Percentiles rank a stretch among this genome's conserved stretches.
phyloP scores from a whole-genome alignment of 2,797 vertebrate species.

The Kryptopterus vitreolus region DNA sequence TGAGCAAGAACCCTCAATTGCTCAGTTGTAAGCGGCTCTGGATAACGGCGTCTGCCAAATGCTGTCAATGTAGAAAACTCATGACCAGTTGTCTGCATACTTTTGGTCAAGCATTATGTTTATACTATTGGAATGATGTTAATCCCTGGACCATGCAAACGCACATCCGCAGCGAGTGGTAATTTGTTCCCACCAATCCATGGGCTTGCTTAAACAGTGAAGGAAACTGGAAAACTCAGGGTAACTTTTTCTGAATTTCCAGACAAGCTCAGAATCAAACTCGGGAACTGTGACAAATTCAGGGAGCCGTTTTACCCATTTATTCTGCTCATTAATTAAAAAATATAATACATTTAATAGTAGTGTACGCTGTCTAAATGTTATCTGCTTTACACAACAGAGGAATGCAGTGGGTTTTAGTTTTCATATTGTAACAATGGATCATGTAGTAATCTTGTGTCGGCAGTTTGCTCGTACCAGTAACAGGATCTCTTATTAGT shows the following conservation, averaged over 20 bases:
- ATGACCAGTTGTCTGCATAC: neutral
- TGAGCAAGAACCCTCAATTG: no score
- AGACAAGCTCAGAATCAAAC: neutral
- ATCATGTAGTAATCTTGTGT: neutral
- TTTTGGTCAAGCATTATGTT: neutral
- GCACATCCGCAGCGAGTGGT: neutral
- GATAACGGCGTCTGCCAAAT: no score
- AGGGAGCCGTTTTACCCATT: no score
- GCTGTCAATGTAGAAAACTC: no score
- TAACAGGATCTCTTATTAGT: neutral
- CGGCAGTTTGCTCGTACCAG: neutral
- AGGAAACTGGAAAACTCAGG: neutral
- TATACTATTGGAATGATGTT: neutral
- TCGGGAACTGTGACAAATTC: neutral
- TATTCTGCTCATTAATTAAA: no score
- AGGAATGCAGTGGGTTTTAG: neutral
- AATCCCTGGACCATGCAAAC: neutral
- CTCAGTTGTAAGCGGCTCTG: no score
- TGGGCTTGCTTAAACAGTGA: neutral
- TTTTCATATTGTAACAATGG: neutral
- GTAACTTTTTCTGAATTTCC: neutral
- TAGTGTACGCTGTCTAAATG: neutral
- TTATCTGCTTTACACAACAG: neutral
- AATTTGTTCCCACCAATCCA: neutral
- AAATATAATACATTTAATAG: constrained; percentile 1